Percentiles rank a stretch among this genome's conserved stretches.
phyloP scores from a whole-genome alignment of 2,888 invertebrate species.

The Caenorhabditis doughertyi region DNA sequence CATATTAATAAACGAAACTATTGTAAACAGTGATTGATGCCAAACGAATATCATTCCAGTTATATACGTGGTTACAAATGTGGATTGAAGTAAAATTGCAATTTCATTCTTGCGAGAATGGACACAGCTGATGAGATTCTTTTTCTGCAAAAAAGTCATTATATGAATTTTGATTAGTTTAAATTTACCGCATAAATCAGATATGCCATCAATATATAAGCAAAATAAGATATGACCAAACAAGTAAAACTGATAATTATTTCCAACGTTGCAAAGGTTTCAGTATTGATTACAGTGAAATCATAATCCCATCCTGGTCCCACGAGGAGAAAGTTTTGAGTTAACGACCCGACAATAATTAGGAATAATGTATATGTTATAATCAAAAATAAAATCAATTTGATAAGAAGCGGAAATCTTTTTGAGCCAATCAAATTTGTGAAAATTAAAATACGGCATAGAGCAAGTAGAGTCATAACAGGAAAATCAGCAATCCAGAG shows the following conservation, averaged over 20 bases:
- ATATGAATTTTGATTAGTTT: background rate
- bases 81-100: slow-evolving; percentile 26
- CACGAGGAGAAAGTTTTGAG: slow-evolving; percentile 29
- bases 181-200: slow-evolving; percentile 24
- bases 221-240: slow-evolving; percentile 4
- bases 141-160: slow-evolving; percentile 1
- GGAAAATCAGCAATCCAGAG: slow-evolving; percentile 60
- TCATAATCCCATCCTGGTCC: slow-evolving; percentile 39
- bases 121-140: slow-evolving; percentile 1
- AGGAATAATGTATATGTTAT: slow-evolving; percentile 15
- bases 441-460: slow-evolving; percentile 43
- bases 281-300: background rate
- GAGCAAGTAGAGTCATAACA: slow-evolving; percentile 50
- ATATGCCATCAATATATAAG: slow-evolving; percentile 19
- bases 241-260: slow-evolving; percentile 2
- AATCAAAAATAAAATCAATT: background rate
- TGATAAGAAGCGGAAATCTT: slow-evolving; percentile 10
- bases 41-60: slow-evolving; percentile 34
- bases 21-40: slow-evolving; percentile 11
- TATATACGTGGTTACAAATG: slow-evolving; percentile 23
- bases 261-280: slow-evolving; percentile 11
- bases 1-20: slow-evolving; percentile 17
- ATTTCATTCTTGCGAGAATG: slow-evolving; percentile 28
- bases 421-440: slow-evolving; percentile 5
- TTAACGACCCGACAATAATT: slow-evolving; percentile 25